Percentiles rank a stretch among this genome's conserved stretches.
Conservation (phyloP, 2,113 vertebrate genomes). For the Pan paniscus region DNA sequence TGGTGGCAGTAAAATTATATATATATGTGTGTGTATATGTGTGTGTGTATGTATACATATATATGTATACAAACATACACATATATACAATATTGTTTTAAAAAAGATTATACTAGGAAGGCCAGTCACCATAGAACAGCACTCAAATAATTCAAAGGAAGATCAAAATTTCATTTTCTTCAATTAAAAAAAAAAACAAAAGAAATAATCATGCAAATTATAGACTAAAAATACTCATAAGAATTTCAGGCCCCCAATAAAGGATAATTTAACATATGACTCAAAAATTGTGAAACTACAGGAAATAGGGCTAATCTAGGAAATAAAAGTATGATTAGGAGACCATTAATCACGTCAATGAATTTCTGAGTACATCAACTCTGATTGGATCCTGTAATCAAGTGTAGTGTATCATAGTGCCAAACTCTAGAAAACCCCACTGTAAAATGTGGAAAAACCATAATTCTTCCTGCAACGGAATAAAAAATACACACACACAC, state of each 20-base stretch:
- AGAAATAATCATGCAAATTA: slow-evolving; percentile 71
- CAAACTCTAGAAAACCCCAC: slow-evolving; percentile 24
- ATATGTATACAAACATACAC: background rate
- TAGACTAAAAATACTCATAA: slow-evolving; percentile 30
- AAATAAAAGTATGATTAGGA: slow-evolving; percentile 75
- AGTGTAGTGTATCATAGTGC: slow-evolving; percentile 15
- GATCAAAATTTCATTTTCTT: slow-evolving; percentile 51
- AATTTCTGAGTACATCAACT: slow-evolving; percentile 59
- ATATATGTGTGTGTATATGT: background rate
- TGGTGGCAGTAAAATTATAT: background rate
- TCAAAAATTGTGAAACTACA: slow-evolving; percentile 59
- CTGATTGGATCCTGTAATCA: slow-evolving; percentile 66
- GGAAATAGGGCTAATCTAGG: slow-evolving; percentile 60
- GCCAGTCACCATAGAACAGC: slow-evolving; percentile 40
- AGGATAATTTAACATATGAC: slow-evolving; percentile 44
- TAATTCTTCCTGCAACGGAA: slow-evolving; percentile 45
- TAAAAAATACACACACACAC: background rate
- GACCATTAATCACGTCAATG: slow-evolving; percentile 61
- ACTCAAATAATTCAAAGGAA: background rate
- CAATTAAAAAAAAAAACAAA: slow-evolving; percentile 60
- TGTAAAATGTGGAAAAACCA: slow-evolving; percentile 18
- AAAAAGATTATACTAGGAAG: background rate
- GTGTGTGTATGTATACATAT: background rate
- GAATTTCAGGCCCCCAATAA: slow-evolving; percentile 41
- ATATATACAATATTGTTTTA: background rate